Base-by-base conservation (phyloP, 2,797 vertebrate genomes). In the Sebastiscus tertius region DNA sequence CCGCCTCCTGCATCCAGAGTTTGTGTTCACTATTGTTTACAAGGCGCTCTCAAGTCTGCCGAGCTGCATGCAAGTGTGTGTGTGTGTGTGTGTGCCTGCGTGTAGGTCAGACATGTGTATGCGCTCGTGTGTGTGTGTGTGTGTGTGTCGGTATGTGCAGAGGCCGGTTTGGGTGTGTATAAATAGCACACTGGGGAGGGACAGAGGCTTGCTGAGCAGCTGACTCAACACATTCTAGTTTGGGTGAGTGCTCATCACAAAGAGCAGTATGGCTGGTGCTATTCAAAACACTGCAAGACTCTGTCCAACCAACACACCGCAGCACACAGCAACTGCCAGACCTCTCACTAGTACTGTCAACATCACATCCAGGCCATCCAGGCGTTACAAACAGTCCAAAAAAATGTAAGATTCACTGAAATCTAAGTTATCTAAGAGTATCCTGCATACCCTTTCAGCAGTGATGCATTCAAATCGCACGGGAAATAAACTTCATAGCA, bases 191-290 rank as follows among this genome's bases (percentile, higher is more conserved):
- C 46, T 77, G 84, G 88, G 91, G 87, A 92, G 89, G 86, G 89
- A 91, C 82, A 79, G 87, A 84, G 56, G 85, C 86, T 87, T 73
- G 77, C 73, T 85, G 76, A 84, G 80, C 85, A 89, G 94, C 94
- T 96, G 94, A 96, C 88, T 90, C 88, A 71, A 90, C 94, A 95
- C 92, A 95, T 95, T 96, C 93, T 94, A 73, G 79, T 94, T 84
- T 90, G 90, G 87, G 77, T 93, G 91, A 92, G 89, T 81, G 87
- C 84, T 84, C 88, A 90, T 90, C 87, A 88, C 75, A 70, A 58
- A 54, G 26, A 77, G 73, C 65, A 61, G 74, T 58, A 22, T 36
- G 62, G 70, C 67, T 55, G 73, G 11, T 72, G 81, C 49, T 76
- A 78, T 18, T 86, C 63, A 80, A 72, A 82, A 88, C 79, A 71